Conservation (phyloP, 2,888 invertebrate genomes). For the Tiliacea aurago region DNA sequence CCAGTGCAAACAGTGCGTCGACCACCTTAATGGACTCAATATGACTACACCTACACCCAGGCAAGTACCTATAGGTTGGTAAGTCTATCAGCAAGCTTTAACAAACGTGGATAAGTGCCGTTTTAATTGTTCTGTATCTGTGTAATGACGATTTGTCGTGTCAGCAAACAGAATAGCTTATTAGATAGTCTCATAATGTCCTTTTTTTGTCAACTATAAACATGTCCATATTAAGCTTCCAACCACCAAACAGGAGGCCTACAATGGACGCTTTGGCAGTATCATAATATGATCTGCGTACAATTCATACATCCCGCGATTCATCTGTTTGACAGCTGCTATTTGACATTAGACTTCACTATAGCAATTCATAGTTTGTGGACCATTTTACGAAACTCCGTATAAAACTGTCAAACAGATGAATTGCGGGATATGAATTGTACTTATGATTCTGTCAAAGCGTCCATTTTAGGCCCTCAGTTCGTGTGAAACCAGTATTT, state of each 20-base stretch:
- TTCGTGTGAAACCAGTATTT: not conserved
- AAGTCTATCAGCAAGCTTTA: conserved; percentile 29
- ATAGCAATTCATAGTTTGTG: too few relatives aligned
- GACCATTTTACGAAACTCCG: too few relatives aligned
- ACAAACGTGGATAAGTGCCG: conserved; percentile 25
- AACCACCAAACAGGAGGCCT: too few relatives aligned
- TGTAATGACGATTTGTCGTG: conserved; percentile 56
- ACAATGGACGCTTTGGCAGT: too few relatives aligned
- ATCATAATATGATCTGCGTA: too few relatives aligned
- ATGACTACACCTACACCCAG: conserved; percentile 70
- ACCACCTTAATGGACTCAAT: conserved; percentile 74
- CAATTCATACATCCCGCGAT: too few relatives aligned
- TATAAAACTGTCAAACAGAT: too few relatives aligned
- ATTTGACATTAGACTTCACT: too few relatives aligned
- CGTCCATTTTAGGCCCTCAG: too few relatives aligned
- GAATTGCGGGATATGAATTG: too few relatives aligned
- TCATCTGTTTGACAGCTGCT: too few relatives aligned
- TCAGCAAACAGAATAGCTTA: conserved; percentile 35
- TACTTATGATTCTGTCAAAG: too few relatives aligned
- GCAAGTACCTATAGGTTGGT: conserved; percentile 44
- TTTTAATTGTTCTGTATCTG: conserved; percentile 38
- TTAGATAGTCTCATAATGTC: conserved; percentile 16
- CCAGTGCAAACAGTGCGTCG: conserved; percentile 69
- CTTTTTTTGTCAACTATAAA: not conserved
- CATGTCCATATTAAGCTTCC: not conserved